phyloP scores from a whole-genome alignment of 2,888 invertebrate genomes.

The Limnephilus auricula region DNA sequence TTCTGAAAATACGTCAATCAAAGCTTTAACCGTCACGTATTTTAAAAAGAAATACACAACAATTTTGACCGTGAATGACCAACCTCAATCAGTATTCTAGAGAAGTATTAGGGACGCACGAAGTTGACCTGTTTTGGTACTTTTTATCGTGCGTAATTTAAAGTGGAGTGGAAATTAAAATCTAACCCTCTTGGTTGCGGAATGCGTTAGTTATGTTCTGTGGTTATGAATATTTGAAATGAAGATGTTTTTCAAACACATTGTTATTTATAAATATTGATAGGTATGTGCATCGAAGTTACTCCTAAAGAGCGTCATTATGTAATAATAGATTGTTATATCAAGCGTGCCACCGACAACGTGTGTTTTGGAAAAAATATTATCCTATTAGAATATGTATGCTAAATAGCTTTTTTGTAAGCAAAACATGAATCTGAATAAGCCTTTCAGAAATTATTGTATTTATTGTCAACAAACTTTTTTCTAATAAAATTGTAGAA shows the following conservation, averaged over 20 bases:
- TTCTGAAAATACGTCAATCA: neutral
- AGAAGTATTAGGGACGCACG: constrained; percentile 1
- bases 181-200: neutral
- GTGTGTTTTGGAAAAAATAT: neutral
- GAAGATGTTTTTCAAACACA: neutral
- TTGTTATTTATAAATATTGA: neutral
- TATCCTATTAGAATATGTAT: no score
- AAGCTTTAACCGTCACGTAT: neutral
- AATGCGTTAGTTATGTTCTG: neutral
- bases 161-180: neutral
- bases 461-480: no score
- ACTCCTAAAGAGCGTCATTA: no score
- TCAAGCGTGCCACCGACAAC: neutral
- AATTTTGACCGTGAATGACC: neutral
- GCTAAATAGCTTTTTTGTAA: no score
- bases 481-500: no score
- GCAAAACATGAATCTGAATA: no score
- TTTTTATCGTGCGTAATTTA: neutral
- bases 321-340: neutral
- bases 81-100: neutral
- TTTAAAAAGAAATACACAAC: neutral
- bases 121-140: neutral
- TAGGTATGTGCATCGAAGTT: no score
- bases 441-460: no score
- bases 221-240: neutral